These are phyloP conservation scores for Halcyon chelicuti DNA, from an alignment of 2,797 vertebrate species.

Conservation along the genomic window DNA sequence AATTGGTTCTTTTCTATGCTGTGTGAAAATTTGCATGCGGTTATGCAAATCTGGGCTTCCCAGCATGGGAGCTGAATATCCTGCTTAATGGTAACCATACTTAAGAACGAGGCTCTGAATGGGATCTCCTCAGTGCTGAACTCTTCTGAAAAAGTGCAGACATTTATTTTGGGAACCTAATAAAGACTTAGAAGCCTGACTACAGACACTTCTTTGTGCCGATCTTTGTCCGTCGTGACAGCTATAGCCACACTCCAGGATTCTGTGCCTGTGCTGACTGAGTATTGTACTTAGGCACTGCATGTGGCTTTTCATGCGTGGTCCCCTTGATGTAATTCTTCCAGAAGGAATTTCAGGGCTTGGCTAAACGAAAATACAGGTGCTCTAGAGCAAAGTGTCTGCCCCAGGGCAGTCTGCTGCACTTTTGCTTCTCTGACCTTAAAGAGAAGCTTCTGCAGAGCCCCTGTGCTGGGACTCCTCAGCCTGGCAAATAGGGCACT, in stretches of 20 bases:
- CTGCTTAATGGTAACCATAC: not conserved
- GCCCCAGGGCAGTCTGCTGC: not conserved
- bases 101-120: not conserved
- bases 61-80: not conserved
- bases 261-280: not conserved
- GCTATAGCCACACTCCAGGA: fast-evolving
- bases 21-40: slow-evolving; percentile 35
- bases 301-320: not conserved
- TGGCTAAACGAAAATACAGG: not conserved
- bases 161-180: not conserved
- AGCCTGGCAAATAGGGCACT: not conserved
- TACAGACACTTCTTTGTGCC: not conserved
- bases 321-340: not conserved
- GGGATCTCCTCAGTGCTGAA: not conserved
- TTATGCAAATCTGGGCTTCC: slow-evolving; percentile 22
- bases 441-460: not conserved
- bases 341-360: not conserved
- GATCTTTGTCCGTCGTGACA: not conserved
- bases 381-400: not conserved
- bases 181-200: not conserved
- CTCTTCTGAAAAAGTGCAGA: not conserved
- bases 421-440: not conserved
- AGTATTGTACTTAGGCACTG: not conserved
- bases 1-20: slow-evolving; percentile 4
- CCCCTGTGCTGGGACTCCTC: not conserved